Conservation (phyloP, 2,113 vertebrate species). For the Dasyornis broadbenti region DNA sequence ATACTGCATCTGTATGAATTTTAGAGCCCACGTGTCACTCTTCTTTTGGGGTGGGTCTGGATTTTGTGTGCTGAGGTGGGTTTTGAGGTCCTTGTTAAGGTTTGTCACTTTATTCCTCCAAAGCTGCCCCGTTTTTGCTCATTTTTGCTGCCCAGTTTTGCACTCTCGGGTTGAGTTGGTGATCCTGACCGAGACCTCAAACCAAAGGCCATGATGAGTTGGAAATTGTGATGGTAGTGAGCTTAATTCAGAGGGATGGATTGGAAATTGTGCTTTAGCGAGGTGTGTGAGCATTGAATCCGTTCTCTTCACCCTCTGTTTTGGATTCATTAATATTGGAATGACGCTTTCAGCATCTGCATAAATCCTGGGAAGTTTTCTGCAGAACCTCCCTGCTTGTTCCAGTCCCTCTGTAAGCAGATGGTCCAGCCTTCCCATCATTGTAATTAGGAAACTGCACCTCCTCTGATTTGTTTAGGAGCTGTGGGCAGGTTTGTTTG, state of each 20-base stretch:
- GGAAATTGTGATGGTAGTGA: neutral
- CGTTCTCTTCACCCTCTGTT: neutral
- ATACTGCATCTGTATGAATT: rapidly evolving
- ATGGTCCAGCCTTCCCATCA: neutral
- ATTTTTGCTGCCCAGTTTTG: neutral
- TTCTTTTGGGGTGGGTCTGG: neutral
- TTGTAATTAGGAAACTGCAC: neutral
- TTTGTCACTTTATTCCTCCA: neutral
- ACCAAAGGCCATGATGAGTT: neutral
- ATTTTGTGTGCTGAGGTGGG: too few species aligned
- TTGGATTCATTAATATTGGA: neutral
- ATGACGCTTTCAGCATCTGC: neutral
- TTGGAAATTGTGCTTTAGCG: neutral
- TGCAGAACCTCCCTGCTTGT: neutral
- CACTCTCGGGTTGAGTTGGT: neutral
- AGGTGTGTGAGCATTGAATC: neutral
- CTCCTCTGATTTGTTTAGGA: neutral
- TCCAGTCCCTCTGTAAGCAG: neutral
- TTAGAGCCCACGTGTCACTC: neutral
- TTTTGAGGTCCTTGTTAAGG: neutral
- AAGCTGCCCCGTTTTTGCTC: neutral
- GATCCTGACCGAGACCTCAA: neutral
- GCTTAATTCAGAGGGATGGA: too few species aligned
- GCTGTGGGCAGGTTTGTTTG: neutral
- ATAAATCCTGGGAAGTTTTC: neutral